A percentile compares a stretch with the other conserved stretches of the same genome.
Conservation (phyloP, 2,797 vertebrate genomes). For the Danio choprae region DNA sequence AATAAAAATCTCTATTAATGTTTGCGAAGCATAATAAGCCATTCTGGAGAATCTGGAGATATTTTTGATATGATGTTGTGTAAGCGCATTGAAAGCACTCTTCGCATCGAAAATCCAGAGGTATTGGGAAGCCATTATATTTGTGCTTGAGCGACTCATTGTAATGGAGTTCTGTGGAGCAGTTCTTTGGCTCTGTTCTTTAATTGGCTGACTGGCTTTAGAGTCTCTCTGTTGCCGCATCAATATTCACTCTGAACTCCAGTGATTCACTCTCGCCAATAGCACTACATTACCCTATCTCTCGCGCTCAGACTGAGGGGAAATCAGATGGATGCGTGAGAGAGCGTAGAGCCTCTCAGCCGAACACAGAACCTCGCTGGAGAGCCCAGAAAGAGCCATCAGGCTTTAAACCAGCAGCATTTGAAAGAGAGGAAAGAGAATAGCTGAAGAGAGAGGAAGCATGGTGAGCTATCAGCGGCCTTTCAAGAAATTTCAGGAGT, state of each 20-base stretch:
- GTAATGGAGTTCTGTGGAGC: constrained; percentile 49
- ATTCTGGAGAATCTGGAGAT: not conserved
- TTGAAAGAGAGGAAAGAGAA: constrained; percentile 41
- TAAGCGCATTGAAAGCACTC: constrained; percentile 13
- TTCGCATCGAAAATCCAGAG: constrained; percentile 29
- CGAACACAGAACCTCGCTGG: constrained; percentile 28
- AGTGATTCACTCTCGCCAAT: constrained; percentile 37
- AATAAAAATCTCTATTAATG: constrained; percentile 33
- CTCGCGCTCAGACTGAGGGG: constrained; percentile 43
- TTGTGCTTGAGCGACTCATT: constrained; percentile 53
- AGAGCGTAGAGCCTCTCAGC: constrained; percentile 45
- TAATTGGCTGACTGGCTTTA: constrained; percentile 56
- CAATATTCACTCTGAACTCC: constrained; percentile 52
- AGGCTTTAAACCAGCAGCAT: constrained; percentile 39
- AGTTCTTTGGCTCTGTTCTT: constrained; percentile 40
- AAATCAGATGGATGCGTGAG: constrained; percentile 46
- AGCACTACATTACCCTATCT: constrained; percentile 40
- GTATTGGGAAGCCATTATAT: constrained; percentile 46
- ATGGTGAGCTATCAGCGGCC: constrained; percentile 55
- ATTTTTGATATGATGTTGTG: constrained; percentile 35
- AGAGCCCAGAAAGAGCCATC: constrained; percentile 49
- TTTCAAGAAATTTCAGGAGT: constrained; percentile 48
- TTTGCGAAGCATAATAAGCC: constrained; percentile 29
- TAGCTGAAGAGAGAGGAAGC: constrained; percentile 33
- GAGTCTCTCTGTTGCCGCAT: constrained; percentile 38